These are phyloP conservation scores for Rhinichthys osculus DNA, from an alignment of 2,797 vertebrate genomes.

Conservation along the genomic window DNA sequence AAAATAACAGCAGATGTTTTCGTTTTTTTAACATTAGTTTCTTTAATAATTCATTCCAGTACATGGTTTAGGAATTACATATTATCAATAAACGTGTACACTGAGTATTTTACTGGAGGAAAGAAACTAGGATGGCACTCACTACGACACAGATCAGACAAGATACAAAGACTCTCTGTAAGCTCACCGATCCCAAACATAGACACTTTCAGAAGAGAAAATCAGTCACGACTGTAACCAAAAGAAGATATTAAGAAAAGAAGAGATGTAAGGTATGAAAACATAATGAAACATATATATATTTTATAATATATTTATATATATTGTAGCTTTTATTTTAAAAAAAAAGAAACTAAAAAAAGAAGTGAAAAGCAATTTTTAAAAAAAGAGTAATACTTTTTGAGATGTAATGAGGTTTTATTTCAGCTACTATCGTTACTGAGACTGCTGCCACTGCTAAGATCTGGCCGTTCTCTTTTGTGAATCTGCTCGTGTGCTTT, in stretches of 20 bases:
- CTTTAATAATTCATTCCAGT: constrained; percentile 81
- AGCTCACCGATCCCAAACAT: constrained; percentile 56
- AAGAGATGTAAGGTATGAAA: constrained; percentile 74
- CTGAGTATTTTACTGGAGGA: constrained; percentile 71
- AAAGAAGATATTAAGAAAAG: constrained; percentile 70
- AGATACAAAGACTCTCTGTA: constrained; percentile 61
- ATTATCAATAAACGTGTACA: constrained; percentile 77
- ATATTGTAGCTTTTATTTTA: constrained; percentile 69
- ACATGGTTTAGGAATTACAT: constrained; percentile 77
- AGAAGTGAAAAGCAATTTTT: background rate
- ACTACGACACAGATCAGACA: constrained; percentile 66
- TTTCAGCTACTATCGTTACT: constrained; percentile 76
- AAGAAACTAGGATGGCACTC: constrained; percentile 63
- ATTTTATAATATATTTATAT: constrained; percentile 61
- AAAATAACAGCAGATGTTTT: constrained; percentile 39
- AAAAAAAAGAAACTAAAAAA: constrained; percentile 52
- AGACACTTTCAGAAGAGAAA: constrained; percentile 77
- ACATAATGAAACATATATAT: constrained; percentile 68
- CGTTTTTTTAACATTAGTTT: constrained; percentile 69
- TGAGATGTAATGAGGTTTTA: constrained; percentile 71
- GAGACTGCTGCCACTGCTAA: constrained; percentile 69
- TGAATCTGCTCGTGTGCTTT: constrained; percentile 84
- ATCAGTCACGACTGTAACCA: constrained; percentile 67
- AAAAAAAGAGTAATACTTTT: constrained; percentile 74
- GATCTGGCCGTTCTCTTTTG: constrained; percentile 74